A percentile compares a stretch with the other conserved stretches of the same genome.
These are phyloP conservation scores for Psittacula echo DNA, from an alignment of 2,797 vertebrate genomes.

Conservation along the genomic window DNA sequence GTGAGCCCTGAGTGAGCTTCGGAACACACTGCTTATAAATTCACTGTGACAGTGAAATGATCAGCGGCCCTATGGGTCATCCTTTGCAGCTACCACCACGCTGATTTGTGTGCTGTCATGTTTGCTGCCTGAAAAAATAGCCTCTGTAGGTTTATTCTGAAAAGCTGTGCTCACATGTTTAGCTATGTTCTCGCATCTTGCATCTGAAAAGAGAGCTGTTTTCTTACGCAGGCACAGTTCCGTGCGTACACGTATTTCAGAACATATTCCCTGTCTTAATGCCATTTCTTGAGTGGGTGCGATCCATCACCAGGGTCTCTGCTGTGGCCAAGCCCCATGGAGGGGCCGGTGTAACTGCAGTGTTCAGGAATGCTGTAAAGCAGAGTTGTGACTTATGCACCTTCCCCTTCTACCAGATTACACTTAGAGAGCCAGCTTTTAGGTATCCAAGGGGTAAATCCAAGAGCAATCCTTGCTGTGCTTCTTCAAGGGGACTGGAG, in stretches of 20 bases:
- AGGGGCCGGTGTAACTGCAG: not conserved
- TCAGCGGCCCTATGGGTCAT: too few relatives aligned
- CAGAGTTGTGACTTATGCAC: not conserved
- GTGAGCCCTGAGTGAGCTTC: too few relatives aligned
- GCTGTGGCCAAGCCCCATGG: rapidly evolving
- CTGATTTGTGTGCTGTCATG: too few relatives aligned
- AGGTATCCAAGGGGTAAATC: not conserved
- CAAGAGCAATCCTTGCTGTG: rapidly evolving
- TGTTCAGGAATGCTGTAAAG: not conserved
- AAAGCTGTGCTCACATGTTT: not conserved
- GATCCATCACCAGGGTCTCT: not conserved
- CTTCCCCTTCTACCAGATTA: not conserved
- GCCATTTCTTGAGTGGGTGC: not conserved
- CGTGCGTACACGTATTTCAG: not conserved
- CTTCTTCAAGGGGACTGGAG: not conserved
- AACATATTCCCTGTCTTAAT: not conserved
- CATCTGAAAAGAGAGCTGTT: not conserved
- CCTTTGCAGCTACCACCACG: too few relatives aligned
- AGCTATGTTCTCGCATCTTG: not conserved
- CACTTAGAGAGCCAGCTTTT: rapidly evolving
- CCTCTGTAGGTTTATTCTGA: not conserved
- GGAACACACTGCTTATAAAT: too few relatives aligned
- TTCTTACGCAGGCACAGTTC: not conserved
- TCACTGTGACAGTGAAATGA: too few relatives aligned
- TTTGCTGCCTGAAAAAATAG: too few relatives aligned